Base-by-base conservation (phyloP, 2,888 invertebrate species). In the Mimachlamys varia region DNA sequence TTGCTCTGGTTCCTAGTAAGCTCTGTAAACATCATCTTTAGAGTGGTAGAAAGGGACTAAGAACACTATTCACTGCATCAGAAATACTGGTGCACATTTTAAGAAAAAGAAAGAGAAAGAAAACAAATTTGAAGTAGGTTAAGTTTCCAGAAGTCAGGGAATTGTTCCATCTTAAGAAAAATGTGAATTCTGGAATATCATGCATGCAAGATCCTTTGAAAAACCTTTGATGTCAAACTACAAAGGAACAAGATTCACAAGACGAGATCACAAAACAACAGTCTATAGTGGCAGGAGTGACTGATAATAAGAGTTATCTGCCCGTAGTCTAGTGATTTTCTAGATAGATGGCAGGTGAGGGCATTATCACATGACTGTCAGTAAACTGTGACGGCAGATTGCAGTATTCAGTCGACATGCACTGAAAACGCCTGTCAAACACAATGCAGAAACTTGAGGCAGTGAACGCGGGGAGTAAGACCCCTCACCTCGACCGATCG, bases 271-370 rank as follows among this genome's bases (percentile, higher is more conserved):
- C 76, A 76, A 76, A 33, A 76, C 76, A 76, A 76, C 33, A 76
- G 76, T 33, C 76, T 76, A 33, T 27, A 33, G 22, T 33, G 22
- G 76, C 76, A 76, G 76, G 76, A 76, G 76, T 33, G 33, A 76
- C 76, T 76, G 76, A 76, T 76, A 22, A 62, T 62, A 22, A 76
- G 76, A 76, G 76, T 76, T 76, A 33, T 76, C 76, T 76, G 76
- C 15, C 76, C 76, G 33, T 76, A 76, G 76, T 76, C 2, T 1
- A 17, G 53, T 53, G 62, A 62, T 27, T 62, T 62, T 15, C 33
- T 76, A 76, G 76, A 76, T 76, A 76, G 76, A 76, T 76, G 76
- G 76, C 76, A 12, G 12, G 76, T 76, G 76, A 76, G 33, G 76
- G 22, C 33, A 33, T n/a, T n/a, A 76, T 76, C 33, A 58, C 58